phyloP scores from a whole-genome alignment of 2,888 invertebrate species.

The Nymphalis c-album region DNA sequence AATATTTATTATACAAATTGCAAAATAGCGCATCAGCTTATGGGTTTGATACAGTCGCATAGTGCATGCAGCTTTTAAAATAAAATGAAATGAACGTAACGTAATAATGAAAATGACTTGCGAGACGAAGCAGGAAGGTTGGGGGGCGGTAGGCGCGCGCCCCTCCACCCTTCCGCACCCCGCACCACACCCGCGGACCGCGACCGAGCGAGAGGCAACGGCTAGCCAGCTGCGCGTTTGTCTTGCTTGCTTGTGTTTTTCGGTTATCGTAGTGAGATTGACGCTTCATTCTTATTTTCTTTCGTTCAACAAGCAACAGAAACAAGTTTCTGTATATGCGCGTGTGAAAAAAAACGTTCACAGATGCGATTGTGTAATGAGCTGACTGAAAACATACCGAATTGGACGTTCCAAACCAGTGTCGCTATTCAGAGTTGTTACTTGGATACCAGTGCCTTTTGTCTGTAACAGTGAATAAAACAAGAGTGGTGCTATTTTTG shows the following conservation, averaged over 20 bases:
- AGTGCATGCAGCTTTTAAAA: slow-evolving; percentile 52
- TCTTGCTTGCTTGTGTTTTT: slow-evolving; percentile 70
- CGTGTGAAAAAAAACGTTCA: slow-evolving; percentile 53
- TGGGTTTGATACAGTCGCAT: slow-evolving; percentile 36
- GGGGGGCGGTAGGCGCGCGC: slow-evolving; percentile 59
- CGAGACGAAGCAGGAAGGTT: slow-evolving; percentile 67
- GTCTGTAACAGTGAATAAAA: slow-evolving; percentile 73
- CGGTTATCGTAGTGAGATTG: slow-evolving; percentile 73
- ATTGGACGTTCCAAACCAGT: slow-evolving; percentile 53
- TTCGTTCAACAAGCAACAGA: slow-evolving; percentile 55
- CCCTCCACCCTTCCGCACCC: slow-evolving; percentile 56
- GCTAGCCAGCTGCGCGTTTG: slow-evolving; percentile 67
- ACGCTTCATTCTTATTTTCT: slow-evolving; percentile 70
- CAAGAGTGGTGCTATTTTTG: slow-evolving; percentile 68
- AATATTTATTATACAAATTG: background rate
- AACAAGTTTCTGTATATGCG: slow-evolving; percentile 58
- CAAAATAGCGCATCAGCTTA: slow-evolving; percentile 8
- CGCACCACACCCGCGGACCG: slow-evolving; percentile 59
- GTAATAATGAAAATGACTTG: slow-evolving; percentile 70
- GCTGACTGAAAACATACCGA: slow-evolving; percentile 44
- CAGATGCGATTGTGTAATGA: slow-evolving; percentile 48
- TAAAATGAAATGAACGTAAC: slow-evolving; percentile 70
- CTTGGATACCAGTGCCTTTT: slow-evolving; percentile 76
- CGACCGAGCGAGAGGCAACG: slow-evolving; percentile 72
- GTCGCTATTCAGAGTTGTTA: slow-evolving; percentile 61